These are phyloP conservation scores for Phallusia fumigata DNA, from an alignment of 23 tunicate genomes.

Conservation along the genomic window DNA sequence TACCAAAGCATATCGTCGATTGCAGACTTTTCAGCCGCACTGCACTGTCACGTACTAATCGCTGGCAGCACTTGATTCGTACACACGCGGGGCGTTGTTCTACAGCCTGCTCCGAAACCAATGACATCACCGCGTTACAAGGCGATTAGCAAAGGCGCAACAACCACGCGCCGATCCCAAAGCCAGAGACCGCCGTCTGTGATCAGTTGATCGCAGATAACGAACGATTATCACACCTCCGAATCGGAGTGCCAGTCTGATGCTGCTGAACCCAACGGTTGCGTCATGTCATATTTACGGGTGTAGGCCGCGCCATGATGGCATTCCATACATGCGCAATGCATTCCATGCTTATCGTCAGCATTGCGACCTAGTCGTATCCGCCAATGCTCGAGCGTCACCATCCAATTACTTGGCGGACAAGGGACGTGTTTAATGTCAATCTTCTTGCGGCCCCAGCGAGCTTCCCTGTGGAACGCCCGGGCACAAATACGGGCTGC, in stretches of 20 bases:
- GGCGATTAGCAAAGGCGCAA: background rate
- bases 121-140: background rate
- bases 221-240: background rate
- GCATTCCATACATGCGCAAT: background rate
- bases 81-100: background rate
- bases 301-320: background rate
- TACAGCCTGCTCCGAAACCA: background rate
- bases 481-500: too few relatives aligned
- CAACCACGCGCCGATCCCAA: conserved; percentile 4
- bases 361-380: background rate
- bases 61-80: background rate
- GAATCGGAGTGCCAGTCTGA: background rate
- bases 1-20: too few relatives aligned
- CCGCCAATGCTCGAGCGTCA: too few relatives aligned
- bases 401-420: too few relatives aligned
- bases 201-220: background rate
- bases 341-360: conserved; percentile 5
- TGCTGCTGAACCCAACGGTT: background rate
- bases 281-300: too few relatives aligned
- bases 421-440: background rate
- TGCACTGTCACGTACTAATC: background rate
- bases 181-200: background rate
- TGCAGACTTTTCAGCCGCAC: too few relatives aligned
- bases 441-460: background rate
- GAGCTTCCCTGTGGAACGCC: background rate